Evolutionary conservation across 2,113 vertebrate species (phyloP), one percentile per base, ranked within the genome.

Genomic region (Thoracochromis brauschi): DNA sequence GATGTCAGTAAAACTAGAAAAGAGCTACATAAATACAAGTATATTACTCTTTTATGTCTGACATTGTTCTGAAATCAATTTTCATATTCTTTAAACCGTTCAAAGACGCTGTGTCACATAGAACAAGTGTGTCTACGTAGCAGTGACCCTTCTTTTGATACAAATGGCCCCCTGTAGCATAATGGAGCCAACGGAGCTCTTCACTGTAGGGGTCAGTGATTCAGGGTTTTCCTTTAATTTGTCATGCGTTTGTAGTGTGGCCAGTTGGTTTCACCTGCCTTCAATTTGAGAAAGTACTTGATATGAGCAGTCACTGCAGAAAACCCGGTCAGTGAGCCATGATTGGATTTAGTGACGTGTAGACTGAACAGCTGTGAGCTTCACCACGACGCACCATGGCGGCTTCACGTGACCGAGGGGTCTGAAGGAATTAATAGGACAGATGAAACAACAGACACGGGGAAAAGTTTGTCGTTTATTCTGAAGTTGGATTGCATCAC

Each of bases 351-450:
- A 47, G 68, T 45, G 40, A 45, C 9, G 6, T 11, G 53, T 26
- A 33, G 51, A 71, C 60, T 1, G 24, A 55, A 47, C 14, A 65
- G 75, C 31, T 68, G 45, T 7, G 11, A 42, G n/a, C 31, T 49
- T 51, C 47, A 2, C 26, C 79, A 47, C 38, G 21, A 53, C 21
- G 7, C 13, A 0, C 17, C 5, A 35, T 1, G 24, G 31, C 3
- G 19, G 24, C 24, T 47, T 47, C 86, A 83, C 33, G 45, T 80
- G 82, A 88, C 73, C 21, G 4, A 83, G 51, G 10, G 8, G 10
- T 26, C 26, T n/a, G 7, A 6, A 35, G 26, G 42, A 14, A n/a
- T 83, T 80, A 38, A 1, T 3, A 12, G 42, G 40, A 26, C 40
- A 10, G 68, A 29, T 29, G 42, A 49, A 19, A 78, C 19, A 7